Base-by-base conservation (phyloP, 2,113 vertebrate genomes). In the Lepus europaeus region DNA sequence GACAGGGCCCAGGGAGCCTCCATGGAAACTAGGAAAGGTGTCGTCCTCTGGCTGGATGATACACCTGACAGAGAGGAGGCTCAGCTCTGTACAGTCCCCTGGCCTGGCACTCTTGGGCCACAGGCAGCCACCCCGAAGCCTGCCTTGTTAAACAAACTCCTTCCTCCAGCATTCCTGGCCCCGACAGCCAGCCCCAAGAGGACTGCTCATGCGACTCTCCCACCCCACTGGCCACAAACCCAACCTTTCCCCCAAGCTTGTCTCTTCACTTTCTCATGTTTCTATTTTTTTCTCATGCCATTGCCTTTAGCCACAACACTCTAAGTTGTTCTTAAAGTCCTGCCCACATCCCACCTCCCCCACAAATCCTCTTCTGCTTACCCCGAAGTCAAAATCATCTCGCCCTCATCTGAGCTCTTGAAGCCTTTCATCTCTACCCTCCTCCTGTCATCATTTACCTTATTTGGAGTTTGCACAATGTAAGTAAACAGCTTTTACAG, bases 121-220 rank as follows among this genome's bases (percentile, higher is more conserved):
- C 6, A 53, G 4, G 39, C 10, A 29, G 45, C 66, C 70, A 6
- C 45, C 63, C 3, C 31, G 27, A 83, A 17, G 59, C 74, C 7
- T 6, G 31, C 80, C 31, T n/a, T 63, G 81, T 69, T 9, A 27
- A 87, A 83, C 79, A 31, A n/a, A 63, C 22, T 66, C 61, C 25
- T 66, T 22, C 68, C 23, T 9, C 56, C 56, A 53, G 51, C 49
- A 56, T 59, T 73, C 13, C 61, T 10, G 33, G 51, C 29, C 72
- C 31, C 68, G 0, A 0, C 0, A 79, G 66, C 39, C n/a, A 64
- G 27, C 23, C n/a, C 39, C 27, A 45, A 20, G 4, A 59, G 61
- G 45, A 80, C 1, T 0, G 3, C 23, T 3, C 84, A 72, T 51
- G 14, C 51, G 33, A 2, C 10, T 23, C 23, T 9, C 45, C 59